phyloP scores from a whole-genome alignment of 1,140 invertebrate genomes.

The Nomia melanderi region DNA sequence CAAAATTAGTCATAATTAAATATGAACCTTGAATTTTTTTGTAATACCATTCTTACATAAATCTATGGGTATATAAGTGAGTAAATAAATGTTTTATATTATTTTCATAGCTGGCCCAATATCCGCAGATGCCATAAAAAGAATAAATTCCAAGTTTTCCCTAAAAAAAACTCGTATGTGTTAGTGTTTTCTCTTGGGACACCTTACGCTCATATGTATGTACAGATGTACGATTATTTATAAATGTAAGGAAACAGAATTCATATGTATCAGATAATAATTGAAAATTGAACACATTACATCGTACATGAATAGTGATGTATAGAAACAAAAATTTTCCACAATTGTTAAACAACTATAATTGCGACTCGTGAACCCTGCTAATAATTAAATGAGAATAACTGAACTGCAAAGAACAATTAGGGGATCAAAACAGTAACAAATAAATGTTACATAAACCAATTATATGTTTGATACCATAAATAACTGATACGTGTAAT shows the following conservation, averaged over 20 bases:
- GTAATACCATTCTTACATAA: no score
- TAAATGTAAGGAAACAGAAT: neutral
- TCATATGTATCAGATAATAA: neutral
- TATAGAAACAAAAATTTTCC: neutral
- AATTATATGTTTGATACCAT: neutral
- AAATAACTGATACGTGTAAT: no score
- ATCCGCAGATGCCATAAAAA: no score
- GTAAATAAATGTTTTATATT: no score
- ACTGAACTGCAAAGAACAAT: neutral
- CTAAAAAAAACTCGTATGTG: no score
- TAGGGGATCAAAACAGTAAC: neutral
- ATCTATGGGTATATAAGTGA: no score
- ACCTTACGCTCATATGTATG: constrained; percentile 19
- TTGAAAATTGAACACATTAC: no score
- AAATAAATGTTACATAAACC: neutral
- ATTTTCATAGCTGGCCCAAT: no score
- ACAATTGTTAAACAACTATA: neutral
- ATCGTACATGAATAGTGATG: neutral
- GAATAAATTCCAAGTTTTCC: no score
- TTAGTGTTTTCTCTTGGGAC: constrained; percentile 31
- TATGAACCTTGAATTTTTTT: no score
- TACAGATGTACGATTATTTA: constrained; percentile 2
- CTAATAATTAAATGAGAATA: neutral
- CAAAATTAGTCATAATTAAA: no score
- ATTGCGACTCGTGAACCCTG: neutral